Conservation (phyloP, 2,113 vertebrate genomes). For the Etheostoma spectabile region DNA sequence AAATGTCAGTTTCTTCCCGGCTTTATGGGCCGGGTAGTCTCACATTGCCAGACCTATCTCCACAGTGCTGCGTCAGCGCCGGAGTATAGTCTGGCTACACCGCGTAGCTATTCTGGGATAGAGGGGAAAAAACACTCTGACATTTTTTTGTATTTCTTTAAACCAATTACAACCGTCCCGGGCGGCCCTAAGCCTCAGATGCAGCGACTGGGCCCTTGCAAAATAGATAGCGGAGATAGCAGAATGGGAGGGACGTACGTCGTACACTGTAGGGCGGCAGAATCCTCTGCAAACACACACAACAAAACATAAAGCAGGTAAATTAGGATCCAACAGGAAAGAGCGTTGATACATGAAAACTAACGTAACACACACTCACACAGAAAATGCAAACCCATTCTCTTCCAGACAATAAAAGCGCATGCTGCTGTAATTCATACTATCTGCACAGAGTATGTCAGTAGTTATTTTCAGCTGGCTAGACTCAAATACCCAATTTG, state of each 20-base stretch:
- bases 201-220: too few species aligned
- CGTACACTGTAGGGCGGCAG: not conserved
- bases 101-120: too few species aligned
- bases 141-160: too few species aligned
- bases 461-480: constrained; percentile 29
- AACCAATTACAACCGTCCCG: too few species aligned
- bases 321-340: not conserved
- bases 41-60: too few species aligned
- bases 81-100: too few species aligned
- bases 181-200: too few species aligned
- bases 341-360: too few species aligned
- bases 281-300: constrained; percentile 24
- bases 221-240: too few species aligned
- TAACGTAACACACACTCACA: not conserved
- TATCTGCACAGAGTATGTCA: not conserved
- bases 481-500: constrained; percentile 4
- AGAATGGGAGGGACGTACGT: too few species aligned
- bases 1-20: constrained; percentile 38
- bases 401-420: constrained; percentile 27
- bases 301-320: not conserved
- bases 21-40: constrained; percentile 22
- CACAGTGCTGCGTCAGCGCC: too few species aligned
- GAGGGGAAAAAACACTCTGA: too few species aligned
- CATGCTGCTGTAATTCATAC: constrained; percentile 23
- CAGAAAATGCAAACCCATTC: not conserved